phyloP scores from a whole-genome alignment of 2,888 invertebrate genomes.

The Aporophyla lueneburgensis region DNA sequence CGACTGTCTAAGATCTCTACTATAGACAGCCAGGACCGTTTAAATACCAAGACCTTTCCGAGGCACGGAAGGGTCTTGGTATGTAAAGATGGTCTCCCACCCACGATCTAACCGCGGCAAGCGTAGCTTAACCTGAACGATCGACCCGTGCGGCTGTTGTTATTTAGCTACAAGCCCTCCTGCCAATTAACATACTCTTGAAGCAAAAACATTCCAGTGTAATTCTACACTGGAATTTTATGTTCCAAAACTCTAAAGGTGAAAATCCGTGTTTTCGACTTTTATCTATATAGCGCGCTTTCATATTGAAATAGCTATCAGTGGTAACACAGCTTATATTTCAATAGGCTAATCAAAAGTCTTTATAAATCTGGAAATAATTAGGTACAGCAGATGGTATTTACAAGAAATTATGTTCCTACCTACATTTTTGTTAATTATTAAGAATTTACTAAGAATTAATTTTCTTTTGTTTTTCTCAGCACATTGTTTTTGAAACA shows the following conservation, averaged over 20 bases:
- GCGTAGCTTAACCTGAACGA: no score
- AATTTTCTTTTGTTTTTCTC: constrained; percentile 31
- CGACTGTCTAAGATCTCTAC: no score
- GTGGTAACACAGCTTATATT: neutral
- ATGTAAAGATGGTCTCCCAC: no score
- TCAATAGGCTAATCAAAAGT: constrained; percentile 16
- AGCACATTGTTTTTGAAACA: constrained; percentile 1
- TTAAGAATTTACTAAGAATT: constrained; percentile 8
- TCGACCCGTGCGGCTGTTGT: no score
- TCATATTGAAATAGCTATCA: neutral
- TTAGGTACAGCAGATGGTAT: neutral
- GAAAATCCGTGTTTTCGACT: neutral
- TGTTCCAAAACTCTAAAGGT: no score
- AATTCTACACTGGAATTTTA: no score
- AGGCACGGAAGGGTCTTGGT: no score
- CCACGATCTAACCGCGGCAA: no score
- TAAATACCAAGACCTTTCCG: no score
- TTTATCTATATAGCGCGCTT: neutral
- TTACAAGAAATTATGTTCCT: constrained; percentile 10
- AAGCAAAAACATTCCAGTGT: constrained; percentile 2
- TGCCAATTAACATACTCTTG: neutral
- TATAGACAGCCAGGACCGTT: no score
- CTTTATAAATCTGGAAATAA: constrained; percentile 15
- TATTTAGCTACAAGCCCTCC: no score
- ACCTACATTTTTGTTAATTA: constrained; percentile 17